Evolutionary conservation across 2,888 invertebrate genomes (phyloP), one percentile per base, ranked within the genome.

Genomic region (Nomada fucata): DNA sequence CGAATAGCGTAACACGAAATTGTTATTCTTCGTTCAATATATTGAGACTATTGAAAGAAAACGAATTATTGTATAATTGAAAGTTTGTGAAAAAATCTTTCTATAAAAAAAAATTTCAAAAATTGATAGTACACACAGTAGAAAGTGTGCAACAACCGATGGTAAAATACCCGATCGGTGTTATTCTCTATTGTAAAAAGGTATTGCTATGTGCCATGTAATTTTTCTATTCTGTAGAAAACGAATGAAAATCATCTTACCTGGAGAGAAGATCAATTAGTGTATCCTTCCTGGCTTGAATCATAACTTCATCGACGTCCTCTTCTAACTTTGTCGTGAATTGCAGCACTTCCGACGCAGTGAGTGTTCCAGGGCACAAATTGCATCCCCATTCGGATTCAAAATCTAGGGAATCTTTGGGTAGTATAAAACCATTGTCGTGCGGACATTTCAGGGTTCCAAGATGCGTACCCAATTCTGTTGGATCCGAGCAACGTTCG

Each of bases 381-480:
- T 95, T 95, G 89, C 98, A 98, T 81, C 95, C 94, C 97, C 97
- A 98, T 87, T 97, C 97, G 0, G 96, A 96, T 76, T 96, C 95
- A 20, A 95, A 95, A 85, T 96, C 95, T 23, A 97, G 93, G 0
- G 97, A 97, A 93, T 97, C 94, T 82, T 95, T 94, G 0, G 97
- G 96, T 50, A 97, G 92, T 90, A 97, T 96, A 7, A 95, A 94
- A 15, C 97, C 97, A 0, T 89, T 88, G 76, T 95, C 95, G 87
- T 97, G 97, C 1, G 95, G 93, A 90, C 97, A 97, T 90, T 95
- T 95, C 90, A 97, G 94, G 0, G 96, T 96, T 86, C 96, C 96
- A 55, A 97, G 94, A 90, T 96, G 96, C 0, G 97, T 97, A 0
- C 96, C 96, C 29, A 97, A 92, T 93, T 98, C 98, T 0, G 97